Evolutionary conservation across 2,888 invertebrate genomes (phyloP), one percentile per base, ranked within the genome.

Genomic region (Tenthredo mesomela): DNA sequence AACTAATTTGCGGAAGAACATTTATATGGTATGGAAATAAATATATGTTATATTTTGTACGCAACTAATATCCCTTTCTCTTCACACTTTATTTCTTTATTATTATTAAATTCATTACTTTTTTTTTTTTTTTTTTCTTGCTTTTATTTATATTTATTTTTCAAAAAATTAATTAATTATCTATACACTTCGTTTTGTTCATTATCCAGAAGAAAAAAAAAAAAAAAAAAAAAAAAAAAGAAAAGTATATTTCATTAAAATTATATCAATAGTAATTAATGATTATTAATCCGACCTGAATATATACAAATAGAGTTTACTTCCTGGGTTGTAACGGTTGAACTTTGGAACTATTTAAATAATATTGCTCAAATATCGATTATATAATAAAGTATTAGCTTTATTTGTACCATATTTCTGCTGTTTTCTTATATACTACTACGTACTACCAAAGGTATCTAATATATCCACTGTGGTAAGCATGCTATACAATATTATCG

Each of bases 21-120:
- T 80, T 80, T 80, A 80, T 80, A 80, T 80, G 80, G 80, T 80
- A 80, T 80, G 80, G 40, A 80, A 80, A 80, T 80, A 80, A 80
- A 80, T 77, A 80, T 80, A 80, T 50, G 80, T 80, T 80, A 80
- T 80, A 80, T 80, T 80, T 80, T 80, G 80, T 80, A 80, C 80
- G 80, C 80, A 80, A 80, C 80, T 80, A 80, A 80, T 80, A 50
- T 40, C 61, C 61, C 18, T 80, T 61, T 80, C 61, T 80, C 80
- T 80, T 77, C 58, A 80, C 80, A 80, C 40, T 37, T 80, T 61
- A 25, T 61, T 61, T 80, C 25, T 37, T 61, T 54, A 29, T 54
- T 77, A 54, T 50, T 71, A 21, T 61, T 71, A 37, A 71, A 40
- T 71, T 71, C 10, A 29, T 29, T 29, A 29, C 29, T 25, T 29